Base-by-base conservation (phyloP, 2,888 invertebrate species). In the Nymphalis c-album region DNA sequence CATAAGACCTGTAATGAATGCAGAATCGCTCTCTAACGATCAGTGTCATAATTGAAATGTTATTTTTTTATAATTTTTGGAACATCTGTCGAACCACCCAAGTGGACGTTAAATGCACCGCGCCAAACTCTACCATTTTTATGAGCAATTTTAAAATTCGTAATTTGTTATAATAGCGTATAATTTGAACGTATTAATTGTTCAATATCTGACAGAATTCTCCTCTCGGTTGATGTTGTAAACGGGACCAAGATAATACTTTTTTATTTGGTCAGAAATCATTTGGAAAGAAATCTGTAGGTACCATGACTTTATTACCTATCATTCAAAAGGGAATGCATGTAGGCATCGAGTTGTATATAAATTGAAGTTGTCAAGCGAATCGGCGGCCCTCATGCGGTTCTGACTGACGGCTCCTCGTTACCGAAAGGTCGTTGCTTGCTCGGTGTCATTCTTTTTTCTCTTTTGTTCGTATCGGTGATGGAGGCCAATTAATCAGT, bases 401-500 rank as follows among this genome's bases (percentile, higher is more conserved):
- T 78, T 70, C 78, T 85, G 88, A 87, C 75, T 88, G 89, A 88
- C 89, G 80, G 85, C 81, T 78, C 74, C 88, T 91, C 88, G 90
- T 91, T 91, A 90, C 82, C 74, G 80, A 86, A 86, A 88, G 88
- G 88, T 88, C 88, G 84, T 81, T 82, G 84, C 82, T 85, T 85
- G 83, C 78, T 76, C 74, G 75, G 74, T 83, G 80, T 78, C 77
- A 76, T 77, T 80, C 78, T 73, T 74, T 76, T 80, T 81, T 83
- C 68, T 58, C 68, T 83, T 86, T 79, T 77, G 74, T 74, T 76
- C 74, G 76, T 80, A 80, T 82, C 82, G 77, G 77, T 76, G 79
- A 79, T 79, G 81, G 81, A 77, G 81, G 80, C 84, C 87, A 87
- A 90, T 91, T 91, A 90, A 90, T 91, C 90, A 90, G 83, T 80